phyloP scores from a whole-genome alignment of 2,888 invertebrate genomes.

The Andrena marginata region DNA sequence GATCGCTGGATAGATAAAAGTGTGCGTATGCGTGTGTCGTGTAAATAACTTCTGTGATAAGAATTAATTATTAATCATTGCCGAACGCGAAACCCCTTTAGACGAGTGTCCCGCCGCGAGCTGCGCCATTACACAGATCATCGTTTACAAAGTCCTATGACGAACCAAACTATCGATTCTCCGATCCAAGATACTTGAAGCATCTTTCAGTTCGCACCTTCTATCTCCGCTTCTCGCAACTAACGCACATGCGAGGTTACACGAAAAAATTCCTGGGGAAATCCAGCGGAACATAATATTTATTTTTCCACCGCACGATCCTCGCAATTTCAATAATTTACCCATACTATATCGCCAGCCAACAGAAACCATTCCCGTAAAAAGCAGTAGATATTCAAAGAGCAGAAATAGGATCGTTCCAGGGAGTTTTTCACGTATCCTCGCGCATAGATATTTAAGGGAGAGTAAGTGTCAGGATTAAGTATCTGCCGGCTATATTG shows the following conservation, averaged over 20 bases:
- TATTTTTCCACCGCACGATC: too few species aligned
- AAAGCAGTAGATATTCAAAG: too few species aligned
- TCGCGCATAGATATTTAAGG: slow-evolving; percentile 20
- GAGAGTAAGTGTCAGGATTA: not conserved
- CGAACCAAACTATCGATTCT: not conserved
- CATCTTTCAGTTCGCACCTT: not conserved
- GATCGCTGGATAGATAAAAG: slow-evolving; percentile 35
- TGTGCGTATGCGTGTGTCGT: slow-evolving; percentile 53
- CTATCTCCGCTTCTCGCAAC: slow-evolving; percentile 1
- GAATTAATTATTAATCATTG: slow-evolving; percentile 74
- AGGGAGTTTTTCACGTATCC: too few species aligned
- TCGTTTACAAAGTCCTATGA: not conserved
- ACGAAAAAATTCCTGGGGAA: too few species aligned
- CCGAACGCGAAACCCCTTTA: slow-evolving; percentile 74
- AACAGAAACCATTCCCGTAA: too few species aligned
- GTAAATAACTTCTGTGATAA: slow-evolving; percentile 76
- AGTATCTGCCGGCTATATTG: slow-evolving; percentile 1
- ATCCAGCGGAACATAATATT: too few species aligned
- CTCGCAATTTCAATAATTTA: too few species aligned
- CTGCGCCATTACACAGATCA: slow-evolving; percentile 38
- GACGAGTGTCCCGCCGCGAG: slow-evolving; percentile 32
- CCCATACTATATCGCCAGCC: too few species aligned
- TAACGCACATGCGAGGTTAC: slow-evolving; percentile 31
- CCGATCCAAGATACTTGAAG: not conserved
- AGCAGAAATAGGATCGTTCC: too few species aligned